Percentiles rank a stretch among this genome's conserved stretches.
phyloP scores from a whole-genome alignment of 2,113 vertebrate genomes.

The Pitta sordida region DNA sequence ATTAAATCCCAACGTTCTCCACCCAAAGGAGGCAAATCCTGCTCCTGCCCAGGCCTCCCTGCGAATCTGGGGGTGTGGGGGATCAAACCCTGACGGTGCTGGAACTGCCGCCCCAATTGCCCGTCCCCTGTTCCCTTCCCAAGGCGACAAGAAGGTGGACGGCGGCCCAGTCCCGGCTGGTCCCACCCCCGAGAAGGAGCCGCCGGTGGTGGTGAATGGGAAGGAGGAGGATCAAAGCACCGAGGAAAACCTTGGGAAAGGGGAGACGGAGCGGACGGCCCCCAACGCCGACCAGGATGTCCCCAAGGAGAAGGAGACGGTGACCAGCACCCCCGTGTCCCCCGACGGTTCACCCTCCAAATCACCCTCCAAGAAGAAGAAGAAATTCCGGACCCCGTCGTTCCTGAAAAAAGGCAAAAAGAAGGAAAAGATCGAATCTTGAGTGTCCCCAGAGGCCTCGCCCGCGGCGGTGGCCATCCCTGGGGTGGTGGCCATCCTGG shows the following conservation, averaged over 20 bases:
- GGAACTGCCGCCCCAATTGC: neutral
- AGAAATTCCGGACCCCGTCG: conserved; percentile 97
- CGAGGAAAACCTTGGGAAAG: conserved; percentile 79
- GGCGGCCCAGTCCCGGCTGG: conserved; percentile 15
- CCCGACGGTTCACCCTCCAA: conserved; percentile 94
- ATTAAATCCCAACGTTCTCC: neutral
- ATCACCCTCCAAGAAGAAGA: conserved; percentile 98
- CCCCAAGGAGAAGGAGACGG: conserved; percentile 77
- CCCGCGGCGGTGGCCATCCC: rapidly evolving
- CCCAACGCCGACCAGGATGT: conserved; percentile 71
- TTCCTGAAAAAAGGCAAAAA: conserved; percentile 97
- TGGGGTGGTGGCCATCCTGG: no score
- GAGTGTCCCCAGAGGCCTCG: conserved; percentile 36
- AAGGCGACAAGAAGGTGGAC: conserved; percentile 66
- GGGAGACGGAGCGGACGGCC: conserved; percentile 75
- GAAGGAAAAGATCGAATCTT: conserved; percentile 93
- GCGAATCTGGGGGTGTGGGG: rapidly evolving
- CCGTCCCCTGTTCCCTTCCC: neutral
- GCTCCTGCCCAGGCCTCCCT: neutral
- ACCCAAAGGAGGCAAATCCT: neutral
- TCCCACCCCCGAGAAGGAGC: neutral
- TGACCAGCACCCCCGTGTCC: conserved; percentile 78
- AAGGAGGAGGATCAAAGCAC: conserved; percentile 82
- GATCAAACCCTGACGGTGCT: neutral
- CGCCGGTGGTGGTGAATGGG: conserved; percentile 77